These are phyloP conservation scores for Rhipidura dahli DNA, from an alignment of 2,113 vertebrate species.

Conservation along the genomic window DNA sequence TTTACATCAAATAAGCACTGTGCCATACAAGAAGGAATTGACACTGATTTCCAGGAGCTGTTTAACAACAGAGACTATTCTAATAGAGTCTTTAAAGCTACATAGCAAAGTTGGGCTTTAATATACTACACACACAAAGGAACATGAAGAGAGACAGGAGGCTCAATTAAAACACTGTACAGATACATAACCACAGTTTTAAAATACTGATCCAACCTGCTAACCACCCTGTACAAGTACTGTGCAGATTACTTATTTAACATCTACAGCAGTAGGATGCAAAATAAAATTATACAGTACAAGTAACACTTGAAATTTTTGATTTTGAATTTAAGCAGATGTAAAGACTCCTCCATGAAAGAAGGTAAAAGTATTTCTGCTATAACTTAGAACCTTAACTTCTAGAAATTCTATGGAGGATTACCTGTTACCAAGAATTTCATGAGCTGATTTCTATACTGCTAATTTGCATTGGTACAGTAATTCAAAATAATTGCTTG, in stretches of 20 bases:
- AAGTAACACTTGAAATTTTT: neutral
- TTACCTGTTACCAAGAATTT: neutral
- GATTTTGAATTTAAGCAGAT: neutral
- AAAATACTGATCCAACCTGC: neutral
- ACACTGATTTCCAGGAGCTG: neutral
- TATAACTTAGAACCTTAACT: neutral
- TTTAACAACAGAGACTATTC: neutral
- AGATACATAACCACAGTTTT: neutral
- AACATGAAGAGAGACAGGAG: neutral
- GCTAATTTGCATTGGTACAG: neutral
- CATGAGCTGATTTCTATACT: neutral
- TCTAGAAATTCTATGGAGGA: neutral
- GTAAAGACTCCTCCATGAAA: neutral
- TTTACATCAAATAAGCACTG: neutral
- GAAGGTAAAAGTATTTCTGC: neutral
- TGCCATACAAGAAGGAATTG: neutral
- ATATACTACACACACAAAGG: neutral
- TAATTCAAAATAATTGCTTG: neutral
- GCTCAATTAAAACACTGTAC: neutral
- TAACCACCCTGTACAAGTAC: neutral
- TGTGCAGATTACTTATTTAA: neutral
- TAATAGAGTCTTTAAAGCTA: neutral
- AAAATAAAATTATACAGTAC: neutral
- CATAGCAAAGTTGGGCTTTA: neutral
- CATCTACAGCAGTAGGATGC: neutral